These are phyloP conservation scores for Corythaixoides concolor DNA, from an alignment of 2,113 vertebrate species.

Conservation along the genomic window DNA sequence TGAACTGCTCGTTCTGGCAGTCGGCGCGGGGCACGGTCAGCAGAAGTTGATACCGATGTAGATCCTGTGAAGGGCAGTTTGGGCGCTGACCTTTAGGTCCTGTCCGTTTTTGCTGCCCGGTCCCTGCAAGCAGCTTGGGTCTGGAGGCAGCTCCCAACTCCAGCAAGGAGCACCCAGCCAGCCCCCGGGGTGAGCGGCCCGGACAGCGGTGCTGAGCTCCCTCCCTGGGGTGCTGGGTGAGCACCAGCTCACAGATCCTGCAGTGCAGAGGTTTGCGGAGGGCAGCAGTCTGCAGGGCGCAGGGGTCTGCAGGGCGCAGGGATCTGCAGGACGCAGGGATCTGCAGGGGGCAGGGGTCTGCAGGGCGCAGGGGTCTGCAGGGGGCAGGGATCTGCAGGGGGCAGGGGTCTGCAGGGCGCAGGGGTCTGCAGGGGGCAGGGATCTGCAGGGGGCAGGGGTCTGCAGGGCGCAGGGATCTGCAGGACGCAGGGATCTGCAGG, in stretches of 20 bases:
- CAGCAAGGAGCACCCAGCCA: not conserved
- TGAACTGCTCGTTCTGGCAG: not conserved
- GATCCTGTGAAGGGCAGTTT: not conserved
- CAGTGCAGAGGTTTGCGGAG: not conserved
- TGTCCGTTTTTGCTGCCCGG: not conserved
- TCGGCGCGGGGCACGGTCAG: not conserved
- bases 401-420: not conserved
- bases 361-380: too few species aligned
- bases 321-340: not conserved
- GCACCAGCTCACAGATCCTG: not conserved
- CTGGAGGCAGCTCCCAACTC: not conserved
- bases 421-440: not conserved
- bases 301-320: not conserved
- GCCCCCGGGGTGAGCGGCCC: accelerated
- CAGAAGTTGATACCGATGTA: not conserved
- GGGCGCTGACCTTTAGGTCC: not conserved
- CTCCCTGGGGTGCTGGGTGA: not conserved
- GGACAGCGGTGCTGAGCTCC: not conserved
- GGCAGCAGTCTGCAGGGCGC: not conserved
- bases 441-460: not conserved
- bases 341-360: not conserved
- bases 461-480: not conserved
- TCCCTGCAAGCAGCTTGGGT: accelerated
- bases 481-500: not conserved
- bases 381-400: not conserved